These are phyloP conservation scores for Austrolebias charrua DNA, from an alignment of 2,797 vertebrate species.

Conservation along the genomic window DNA sequence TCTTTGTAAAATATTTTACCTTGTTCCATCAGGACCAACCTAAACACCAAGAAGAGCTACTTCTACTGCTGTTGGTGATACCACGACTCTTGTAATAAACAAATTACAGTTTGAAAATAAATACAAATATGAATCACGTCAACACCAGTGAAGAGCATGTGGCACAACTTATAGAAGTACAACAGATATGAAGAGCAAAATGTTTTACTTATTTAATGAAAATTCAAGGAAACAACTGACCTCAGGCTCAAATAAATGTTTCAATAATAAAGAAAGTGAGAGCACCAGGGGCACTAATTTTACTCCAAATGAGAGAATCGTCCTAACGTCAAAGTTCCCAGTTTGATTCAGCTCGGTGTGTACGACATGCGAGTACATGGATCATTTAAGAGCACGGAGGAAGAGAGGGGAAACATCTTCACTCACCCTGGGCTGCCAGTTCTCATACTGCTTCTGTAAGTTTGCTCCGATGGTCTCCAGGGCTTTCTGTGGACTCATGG, in stretches of 20 bases:
- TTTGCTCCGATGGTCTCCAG: conserved; percentile 97
- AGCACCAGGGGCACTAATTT: no score
- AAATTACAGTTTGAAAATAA: conserved; percentile 18
- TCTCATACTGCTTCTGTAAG: conserved; percentile 98
- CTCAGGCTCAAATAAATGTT: not conserved
- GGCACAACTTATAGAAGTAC: not conserved
- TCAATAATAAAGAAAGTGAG: not conserved
- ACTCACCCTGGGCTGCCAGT: conserved; percentile 97
- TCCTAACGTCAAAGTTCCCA: conserved; percentile 6
- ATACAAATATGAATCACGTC: conserved; percentile 13
- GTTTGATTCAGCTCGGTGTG: rapidly evolving
- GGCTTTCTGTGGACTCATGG: conserved; percentile 98
- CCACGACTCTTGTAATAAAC: conserved; percentile 2
- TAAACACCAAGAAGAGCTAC: not conserved
- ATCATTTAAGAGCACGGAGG: not conserved
- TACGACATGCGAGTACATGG: no score
- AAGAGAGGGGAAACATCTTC: conserved; percentile 1
- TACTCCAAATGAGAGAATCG: not conserved
- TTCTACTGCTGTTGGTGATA: no score
- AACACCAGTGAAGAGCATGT: conserved; percentile 6
- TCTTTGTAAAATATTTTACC: no score
- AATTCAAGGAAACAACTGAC: rapidly evolving
- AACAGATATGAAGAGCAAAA: not conserved
- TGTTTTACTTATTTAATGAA: not conserved
- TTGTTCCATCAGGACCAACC: no score